Conservation (phyloP, 2,888 invertebrate genomes). For the Escarpia spicata region DNA sequence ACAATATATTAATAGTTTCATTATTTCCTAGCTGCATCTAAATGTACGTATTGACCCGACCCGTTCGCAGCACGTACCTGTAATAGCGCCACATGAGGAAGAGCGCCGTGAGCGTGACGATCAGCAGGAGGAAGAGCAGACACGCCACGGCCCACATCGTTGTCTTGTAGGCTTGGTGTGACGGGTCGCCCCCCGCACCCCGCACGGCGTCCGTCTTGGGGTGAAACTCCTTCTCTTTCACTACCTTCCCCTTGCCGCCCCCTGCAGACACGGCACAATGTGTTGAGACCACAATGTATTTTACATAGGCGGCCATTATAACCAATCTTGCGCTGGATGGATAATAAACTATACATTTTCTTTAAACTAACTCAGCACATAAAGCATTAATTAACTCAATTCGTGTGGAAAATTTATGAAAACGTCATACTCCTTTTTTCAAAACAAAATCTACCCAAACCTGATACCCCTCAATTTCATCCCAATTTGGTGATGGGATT, state of each 20-base stretch:
- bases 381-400: too few relatives aligned
- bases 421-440: too few relatives aligned
- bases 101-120: slow-evolving; percentile 42
- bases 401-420: too few relatives aligned
- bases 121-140: slow-evolving; percentile 43
- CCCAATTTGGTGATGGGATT: too few relatives aligned
- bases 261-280: background rate
- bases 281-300: too few relatives aligned
- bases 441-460: too few relatives aligned
- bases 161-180: slow-evolving; percentile 27
- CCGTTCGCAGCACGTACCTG: slow-evolving; percentile 42
- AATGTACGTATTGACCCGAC: background rate
- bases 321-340: too few relatives aligned
- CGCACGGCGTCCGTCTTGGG: slow-evolving; percentile 7
- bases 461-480: too few relatives aligned
- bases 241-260: background rate
- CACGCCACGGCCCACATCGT: slow-evolving; percentile 46
- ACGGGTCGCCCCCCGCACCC: slow-evolving; percentile 24
- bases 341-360: too few relatives aligned
- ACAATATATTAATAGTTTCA: too few relatives aligned
- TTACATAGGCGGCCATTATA: too few relatives aligned
- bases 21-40: background rate
- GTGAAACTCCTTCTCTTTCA: background rate
- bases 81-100: slow-evolving; percentile 49
- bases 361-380: too few relatives aligned